phyloP scores from a whole-genome alignment of 1,140 invertebrate species.

The Papilio helenus region DNA sequence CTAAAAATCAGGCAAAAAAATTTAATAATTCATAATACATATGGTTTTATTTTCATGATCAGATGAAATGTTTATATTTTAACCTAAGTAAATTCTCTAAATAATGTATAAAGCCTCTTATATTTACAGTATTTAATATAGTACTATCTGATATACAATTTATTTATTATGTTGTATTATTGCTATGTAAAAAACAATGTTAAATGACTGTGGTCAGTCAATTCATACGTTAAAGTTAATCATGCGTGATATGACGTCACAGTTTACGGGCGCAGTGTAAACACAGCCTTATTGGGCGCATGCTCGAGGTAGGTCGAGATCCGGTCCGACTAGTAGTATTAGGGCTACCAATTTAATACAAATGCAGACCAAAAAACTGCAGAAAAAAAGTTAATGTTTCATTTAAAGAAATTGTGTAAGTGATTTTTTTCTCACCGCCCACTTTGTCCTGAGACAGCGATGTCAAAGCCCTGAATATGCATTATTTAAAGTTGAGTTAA shows the following conservation, averaged over 20 bases:
- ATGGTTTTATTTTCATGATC: too few species aligned
- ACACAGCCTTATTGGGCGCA: conserved; percentile 7
- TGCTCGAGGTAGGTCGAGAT: conserved; percentile 10
- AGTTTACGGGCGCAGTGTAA: conserved; percentile 8
- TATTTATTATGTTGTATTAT: neutral
- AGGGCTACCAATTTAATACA: neutral
- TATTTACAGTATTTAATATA: too few species aligned
- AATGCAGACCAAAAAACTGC: neutral
- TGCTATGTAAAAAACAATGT: neutral
- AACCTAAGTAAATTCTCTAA: too few species aligned
- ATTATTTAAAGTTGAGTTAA: neutral
- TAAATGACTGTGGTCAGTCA: neutral
- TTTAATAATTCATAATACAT: too few species aligned
- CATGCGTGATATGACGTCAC: conserved; percentile 7
- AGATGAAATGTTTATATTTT: too few species aligned
- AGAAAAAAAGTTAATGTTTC: neutral
- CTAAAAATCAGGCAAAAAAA: too few species aligned
- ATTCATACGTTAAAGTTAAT: conserved; percentile 13
- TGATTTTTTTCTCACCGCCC: neutral
- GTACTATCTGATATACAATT: too few species aligned
- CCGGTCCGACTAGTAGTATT: neutral
- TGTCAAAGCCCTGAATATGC: neutral
- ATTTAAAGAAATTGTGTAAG: neutral
- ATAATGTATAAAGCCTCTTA: too few species aligned
- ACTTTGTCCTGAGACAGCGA: neutral